phyloP scores from a whole-genome alignment of 2,797 vertebrate genomes.

The Rhabdophis nuchalis region DNA sequence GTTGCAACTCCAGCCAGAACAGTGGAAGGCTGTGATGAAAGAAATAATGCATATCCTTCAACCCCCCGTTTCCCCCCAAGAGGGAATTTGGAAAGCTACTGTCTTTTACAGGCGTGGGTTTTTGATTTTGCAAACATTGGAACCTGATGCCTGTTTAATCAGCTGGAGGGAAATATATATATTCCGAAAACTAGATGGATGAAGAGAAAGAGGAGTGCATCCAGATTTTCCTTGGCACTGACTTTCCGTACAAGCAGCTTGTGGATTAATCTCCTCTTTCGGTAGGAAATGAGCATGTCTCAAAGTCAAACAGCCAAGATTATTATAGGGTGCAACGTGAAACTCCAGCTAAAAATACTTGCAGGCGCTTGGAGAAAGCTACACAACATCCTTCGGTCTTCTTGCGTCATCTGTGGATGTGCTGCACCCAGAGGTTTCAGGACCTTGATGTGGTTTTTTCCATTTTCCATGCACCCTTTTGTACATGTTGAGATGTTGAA shows the following conservation, averaged over 20 bases:
- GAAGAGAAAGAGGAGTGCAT: neutral
- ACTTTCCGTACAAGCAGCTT: neutral
- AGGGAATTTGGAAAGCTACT: neutral
- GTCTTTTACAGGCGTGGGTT: neutral
- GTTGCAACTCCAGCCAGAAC: neutral
- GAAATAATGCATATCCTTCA: neutral
- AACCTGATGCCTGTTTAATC: neutral
- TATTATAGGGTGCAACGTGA: constrained; percentile 64
- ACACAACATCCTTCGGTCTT: constrained; percentile 40
- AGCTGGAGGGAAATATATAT: neutral
- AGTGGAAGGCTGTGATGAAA: neutral
- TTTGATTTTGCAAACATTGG: constrained; percentile 17
- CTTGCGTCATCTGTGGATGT: constrained; percentile 35
- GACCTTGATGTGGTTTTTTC: constrained; percentile 40
- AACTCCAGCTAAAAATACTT: constrained; percentile 51
- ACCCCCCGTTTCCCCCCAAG: neutral
- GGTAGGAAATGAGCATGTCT: neutral
- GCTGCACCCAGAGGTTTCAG: constrained; percentile 29
- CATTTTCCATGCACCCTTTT: constrained; percentile 30
- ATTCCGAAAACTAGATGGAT: neutral
- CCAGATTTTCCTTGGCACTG: neutral
- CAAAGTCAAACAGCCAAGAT: constrained; percentile 3
- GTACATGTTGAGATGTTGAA: constrained; percentile 29
- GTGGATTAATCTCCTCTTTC: neutral
- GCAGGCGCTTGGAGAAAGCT: constrained; percentile 36